Base-by-base conservation (phyloP, 2,888 invertebrate species). In the Ochropleura leucogaster region DNA sequence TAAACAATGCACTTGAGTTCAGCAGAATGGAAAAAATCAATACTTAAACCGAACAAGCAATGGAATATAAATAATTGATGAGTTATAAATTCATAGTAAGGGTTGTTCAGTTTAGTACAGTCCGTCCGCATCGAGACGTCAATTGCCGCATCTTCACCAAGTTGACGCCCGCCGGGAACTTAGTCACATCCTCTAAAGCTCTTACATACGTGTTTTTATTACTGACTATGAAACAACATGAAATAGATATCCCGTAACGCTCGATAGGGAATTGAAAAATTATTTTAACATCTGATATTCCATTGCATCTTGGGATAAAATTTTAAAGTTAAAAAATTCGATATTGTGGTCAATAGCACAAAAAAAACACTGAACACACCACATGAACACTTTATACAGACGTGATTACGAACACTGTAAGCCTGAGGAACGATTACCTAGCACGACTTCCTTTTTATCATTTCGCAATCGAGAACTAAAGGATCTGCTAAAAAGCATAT, bases 401-500 rank as follows among this genome's bases (percentile, higher is more conserved):
- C 67, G 77, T 83, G 83, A 68, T 76, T 73, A 87, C 68, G 74
- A 77, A 86, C 85, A 85, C 79, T 77, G 66, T 59, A 72, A 82
- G 68, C 71, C 73, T 74, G 73, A 74, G 68, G 66, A 72, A 67
- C 81, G 82, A 96, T 95, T 97, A 98, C 98, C 98, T 90, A 98
- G 95, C 87, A 98, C 94, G 78, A 98, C 96, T 95, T 98, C 98
- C 94, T 97, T 97, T 92, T 97, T 97, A 86, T 97, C 97, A 93
- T 97, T 97, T 90, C 98, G 95, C 80, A 97, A 96, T 68, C 97
- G 96, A 84, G 97, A 97, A 89, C 96, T 93, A 91, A 95, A 95
- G 53, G 95, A 94, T 89, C 94, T 92, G 90, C 93, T 92, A 88
- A 92, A 92, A 87, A 96, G 88, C 96, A 96, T 96, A 82, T 90